These are phyloP conservation scores for Calameuta filiformis DNA, from an alignment of 2,888 invertebrate genomes.

Conservation along the genomic window DNA sequence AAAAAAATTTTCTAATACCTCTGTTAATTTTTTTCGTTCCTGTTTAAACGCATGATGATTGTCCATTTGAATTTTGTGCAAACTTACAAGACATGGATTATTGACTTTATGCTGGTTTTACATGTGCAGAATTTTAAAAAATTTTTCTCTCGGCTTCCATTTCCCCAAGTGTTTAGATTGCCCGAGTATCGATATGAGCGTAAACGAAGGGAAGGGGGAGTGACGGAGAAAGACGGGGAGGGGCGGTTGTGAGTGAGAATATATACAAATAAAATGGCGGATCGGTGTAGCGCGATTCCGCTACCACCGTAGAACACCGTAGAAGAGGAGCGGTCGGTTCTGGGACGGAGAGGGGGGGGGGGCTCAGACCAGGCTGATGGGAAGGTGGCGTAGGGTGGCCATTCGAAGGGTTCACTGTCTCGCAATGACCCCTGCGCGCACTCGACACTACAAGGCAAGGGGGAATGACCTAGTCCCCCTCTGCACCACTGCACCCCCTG, in stretches of 20 bases:
- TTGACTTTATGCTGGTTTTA: background rate
- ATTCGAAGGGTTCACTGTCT: conserved; percentile 58
- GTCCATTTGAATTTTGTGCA: background rate
- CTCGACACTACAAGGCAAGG: conserved; percentile 46
- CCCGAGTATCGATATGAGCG: background rate
- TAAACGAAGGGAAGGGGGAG: background rate
- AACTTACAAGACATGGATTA: background rate
- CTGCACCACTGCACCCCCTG: conserved; percentile 32
- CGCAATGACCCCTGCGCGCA: conserved; percentile 54
- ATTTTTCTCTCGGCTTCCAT: background rate
- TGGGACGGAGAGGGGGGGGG: no score
- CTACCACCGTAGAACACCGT: background rate
- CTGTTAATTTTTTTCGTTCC: background rate
- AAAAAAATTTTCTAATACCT: background rate
- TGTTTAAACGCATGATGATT: background rate
- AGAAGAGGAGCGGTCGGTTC: background rate
- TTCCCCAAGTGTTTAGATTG: background rate
- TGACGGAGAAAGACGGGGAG: background rate
- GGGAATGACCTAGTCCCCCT: conserved; percentile 59
- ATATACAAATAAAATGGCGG: background rate
- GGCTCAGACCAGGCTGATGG: conserved; percentile 15
- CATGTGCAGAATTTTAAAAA: background rate
- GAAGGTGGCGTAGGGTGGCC: conserved; percentile 36
- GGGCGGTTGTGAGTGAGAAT: conserved; percentile 3
- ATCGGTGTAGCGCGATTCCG: conserved; percentile 2